A percentile compares a stretch with the other conserved stretches of the same genome.
Evolutionary conservation across 2,113 vertebrate genomes (phyloP).

Genomic region (Xenopus borealis): DNA sequence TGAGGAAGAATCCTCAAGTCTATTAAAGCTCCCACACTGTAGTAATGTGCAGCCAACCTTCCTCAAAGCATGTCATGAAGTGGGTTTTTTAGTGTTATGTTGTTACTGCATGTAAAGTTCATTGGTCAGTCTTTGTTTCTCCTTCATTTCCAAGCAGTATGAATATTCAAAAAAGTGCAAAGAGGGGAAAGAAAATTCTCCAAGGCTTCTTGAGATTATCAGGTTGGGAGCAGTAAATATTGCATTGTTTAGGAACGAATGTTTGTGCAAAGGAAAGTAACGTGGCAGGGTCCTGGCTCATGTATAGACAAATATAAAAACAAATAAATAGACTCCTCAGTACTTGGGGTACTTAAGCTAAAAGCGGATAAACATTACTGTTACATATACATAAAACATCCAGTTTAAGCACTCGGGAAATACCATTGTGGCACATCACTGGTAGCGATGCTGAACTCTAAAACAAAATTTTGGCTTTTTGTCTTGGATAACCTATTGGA

Average conservation of each 20-base stretch:
- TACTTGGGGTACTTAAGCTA: slow-evolving; percentile 8
- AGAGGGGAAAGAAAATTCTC: slow-evolving; percentile 42
- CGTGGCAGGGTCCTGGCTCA: slow-evolving; percentile 65
- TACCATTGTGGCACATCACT: slow-evolving; percentile 11
- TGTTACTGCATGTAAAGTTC: not conserved
- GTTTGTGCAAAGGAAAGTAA: slow-evolving; percentile 73
- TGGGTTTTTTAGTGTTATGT: not conserved
- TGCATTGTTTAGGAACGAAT: slow-evolving; percentile 62
- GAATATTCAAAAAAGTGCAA: slow-evolving; percentile 49
- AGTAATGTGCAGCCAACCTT: too few relatives aligned
- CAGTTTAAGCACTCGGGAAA: slow-evolving; percentile 9
- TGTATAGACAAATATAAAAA: slow-evolving; percentile 42
- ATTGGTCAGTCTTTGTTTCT: slow-evolving; percentile 11
- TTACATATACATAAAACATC: slow-evolving; percentile 20
- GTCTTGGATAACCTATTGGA: slow-evolving; percentile 53
- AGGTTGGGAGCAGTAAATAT: slow-evolving; percentile 54
- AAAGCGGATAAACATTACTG: slow-evolving; percentile 15
- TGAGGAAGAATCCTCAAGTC: too few relatives aligned
- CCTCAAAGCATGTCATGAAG: not conserved
- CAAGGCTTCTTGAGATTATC: slow-evolving; percentile 43
- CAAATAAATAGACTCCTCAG: slow-evolving; percentile 56
- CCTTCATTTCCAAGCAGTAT: slow-evolving; percentile 16
- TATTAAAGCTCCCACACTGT: too few relatives aligned
- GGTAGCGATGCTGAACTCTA: slow-evolving; percentile 12
- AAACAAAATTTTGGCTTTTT: slow-evolving; percentile 15